Evolutionary conservation across 92 coral and sea anemone species (phyloP), one percentile per base, ranked within the genome.

Genomic region (Zoanthus sociatus): DNA sequence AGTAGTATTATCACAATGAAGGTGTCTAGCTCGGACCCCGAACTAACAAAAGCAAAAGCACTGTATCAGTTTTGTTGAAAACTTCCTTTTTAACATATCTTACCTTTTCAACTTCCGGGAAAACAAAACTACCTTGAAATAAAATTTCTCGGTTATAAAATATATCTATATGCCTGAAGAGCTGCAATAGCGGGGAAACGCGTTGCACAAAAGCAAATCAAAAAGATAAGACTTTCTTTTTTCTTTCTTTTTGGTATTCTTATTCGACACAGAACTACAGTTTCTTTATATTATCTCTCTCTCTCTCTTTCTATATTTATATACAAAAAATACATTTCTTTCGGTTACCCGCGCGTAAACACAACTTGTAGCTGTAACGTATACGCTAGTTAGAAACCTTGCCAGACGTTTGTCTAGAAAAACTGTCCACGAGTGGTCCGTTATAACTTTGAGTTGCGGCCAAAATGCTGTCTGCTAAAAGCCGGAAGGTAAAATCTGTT

Each of bases 371-470:
- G 18, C 1, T 76, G 69, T 20, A 76, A 47, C 1, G 31, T 48
- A 76, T 16, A 21, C 64, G 14, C 37, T 51, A 31, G 10, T 33
- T 30, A 3, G 9, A 37, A 53, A 8, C 3, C 20, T 11, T 21
- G 45, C 47, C 60, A 81, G 85, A 81, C 85, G 46, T 42, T 10
- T 20, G 76, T 66, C 85, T 66, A 63, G 61, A 46, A 81, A 9
- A 30, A 42, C n/a, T 18, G 56, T 44, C n/a, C 73, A 21, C 71
- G 44, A 79, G n/a, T 7, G 76, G 61, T 5, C 85, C 85, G 85
- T 81, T 81, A 81, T 67, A 69, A 18, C 20, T 64, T 81, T 81
- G 85, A 81, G 76, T 81, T 81, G 73, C 45, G 73, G 85, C 85
- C 85, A 81, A 64, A 81, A 61, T 45, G 85, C 70, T 81, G 75